Evolutionary conservation across 1,140 invertebrate species (phyloP), one percentile per base, ranked within the genome.

Genomic region (Cyclina sinensis): DNA sequence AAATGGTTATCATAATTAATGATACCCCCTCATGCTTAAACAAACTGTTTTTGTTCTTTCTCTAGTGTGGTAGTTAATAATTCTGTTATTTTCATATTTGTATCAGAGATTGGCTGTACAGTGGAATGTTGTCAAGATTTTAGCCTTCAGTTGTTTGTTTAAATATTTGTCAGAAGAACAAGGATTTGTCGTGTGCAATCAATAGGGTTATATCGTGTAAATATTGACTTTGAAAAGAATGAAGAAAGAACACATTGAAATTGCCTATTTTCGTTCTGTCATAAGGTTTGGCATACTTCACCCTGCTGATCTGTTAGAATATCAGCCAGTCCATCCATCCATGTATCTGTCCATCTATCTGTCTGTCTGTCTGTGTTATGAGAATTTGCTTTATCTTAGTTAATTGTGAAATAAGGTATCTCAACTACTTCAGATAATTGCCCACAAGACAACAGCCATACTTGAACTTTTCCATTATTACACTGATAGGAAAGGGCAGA

Each of bases 111-210:
- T 62, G 57, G 57, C 24, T 62, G 27, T 62, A 62, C 57, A 4
- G 24, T 62, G 57, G 57, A 62, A 62, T 62, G 57, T 62, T 62
- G n/a, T 62, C 57, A 62, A 62, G 57, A 62, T 62, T 62, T 62
- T 27, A 62, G 57, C 57, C 57, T 62, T 27, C 24, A 27, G 57
- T n/a, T 27, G 57, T 27, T 62, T 62, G 24, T 62, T 62, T 62
- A 62, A 62, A 62, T 62, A 62, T 62, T 62, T 62, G 57, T 62
- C 27, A n/a, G 57, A 62, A 62, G 57, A 62, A 27, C 57, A 62
- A 4, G 24, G 57, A 62, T 62, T 62, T 62, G 24, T 62, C 24
- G 7, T 62, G n/a, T 62, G 9, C 57, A 62, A 62, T 24, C 57
- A 62, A 27, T 62, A 62, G 57, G 57, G 5, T 43, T 62, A n/a